Evolutionary conservation across 1,140 invertebrate genomes (phyloP), one percentile per base, ranked within the genome.

Genomic region (Nylanderia fulva): DNA sequence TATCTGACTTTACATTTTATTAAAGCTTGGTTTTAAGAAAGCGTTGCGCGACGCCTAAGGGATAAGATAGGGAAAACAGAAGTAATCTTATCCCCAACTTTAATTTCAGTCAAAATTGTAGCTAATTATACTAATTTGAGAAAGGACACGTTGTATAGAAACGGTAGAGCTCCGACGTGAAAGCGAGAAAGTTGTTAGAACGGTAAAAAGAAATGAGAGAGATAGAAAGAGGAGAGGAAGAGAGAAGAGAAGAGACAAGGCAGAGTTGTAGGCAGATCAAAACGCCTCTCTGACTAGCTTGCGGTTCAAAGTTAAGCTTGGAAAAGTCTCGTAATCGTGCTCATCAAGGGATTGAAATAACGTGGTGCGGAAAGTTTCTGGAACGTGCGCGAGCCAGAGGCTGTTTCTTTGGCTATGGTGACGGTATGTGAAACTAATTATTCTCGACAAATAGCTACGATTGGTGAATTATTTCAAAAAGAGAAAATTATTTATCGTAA

Each of bases 81-180:
- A 89, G 86, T 90, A 91, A 91, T 91, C 84, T 90, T 77, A 90
- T 90, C 84, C 84, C 76, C 54, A 74, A 88, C 85, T 90, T 87
- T 87, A 91, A 91, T 91, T 84, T 71, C 63, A 85, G 45, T 75
- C 72, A 79, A 84, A 86, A 92, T 87, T 86, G 75, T 87, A 86
- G 85, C 86, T 90, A 92, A 91, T 92, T 90, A 91, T 91, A 76
- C 89, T 91, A 86, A 91, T 85, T 85, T 77, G 63, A 72, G 68
- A 85, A 85, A 82, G 56, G 52, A 58, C 56, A 71, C 54, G 24
- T 66, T 64, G 45, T 52, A 58, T 66, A 79, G 63, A 68, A 68
- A 66, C 15, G 58, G 24, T 3, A 48, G 45, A 13, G 24, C 21
- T 63, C 29, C 29, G n/a, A 61, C 64, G 42, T 0, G 21, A 64